These are phyloP conservation scores for Crotalus horridus DNA, from an alignment of 2,113 vertebrate species.

Conservation along the genomic window DNA sequence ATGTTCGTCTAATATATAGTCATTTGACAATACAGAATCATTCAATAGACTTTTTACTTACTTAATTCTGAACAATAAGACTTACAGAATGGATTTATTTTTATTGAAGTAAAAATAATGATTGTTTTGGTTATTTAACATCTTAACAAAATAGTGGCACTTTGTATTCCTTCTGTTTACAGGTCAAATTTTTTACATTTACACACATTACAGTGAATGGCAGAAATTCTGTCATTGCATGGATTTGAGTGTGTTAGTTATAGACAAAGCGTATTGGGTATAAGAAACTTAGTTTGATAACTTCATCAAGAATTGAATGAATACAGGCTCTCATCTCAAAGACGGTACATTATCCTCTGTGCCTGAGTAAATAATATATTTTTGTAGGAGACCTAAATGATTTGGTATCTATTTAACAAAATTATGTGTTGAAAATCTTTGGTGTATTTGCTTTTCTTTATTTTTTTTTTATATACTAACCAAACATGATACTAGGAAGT, in stretches of 20 bases:
- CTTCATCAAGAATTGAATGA: constrained; percentile 17
- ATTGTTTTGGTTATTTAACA: background rate
- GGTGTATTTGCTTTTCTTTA: constrained; percentile 8
- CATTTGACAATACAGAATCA: background rate
- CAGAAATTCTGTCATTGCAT: constrained; percentile 53
- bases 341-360: constrained; percentile 46
- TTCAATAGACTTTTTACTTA: background rate
- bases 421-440: constrained; percentile 17
- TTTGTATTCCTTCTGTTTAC: constrained; percentile 43
- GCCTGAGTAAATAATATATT: constrained; percentile 44
- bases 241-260: constrained; percentile 58
- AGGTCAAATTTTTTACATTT: constrained; percentile 18
- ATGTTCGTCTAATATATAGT: background rate
- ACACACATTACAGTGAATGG: constrained; percentile 26
- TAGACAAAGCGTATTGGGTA: constrained; percentile 14
- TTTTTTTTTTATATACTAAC: background rate
- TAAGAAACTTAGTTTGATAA: background rate
- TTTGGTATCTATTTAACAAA: constrained; percentile 31
- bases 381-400: constrained; percentile 4
- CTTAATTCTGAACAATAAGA: background rate
- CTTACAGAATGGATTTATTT: background rate
- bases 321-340: constrained; percentile 49
- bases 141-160: constrained; percentile 47
- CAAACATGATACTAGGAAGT: background rate
- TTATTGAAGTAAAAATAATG: background rate